Evolutionary conservation across 2,113 vertebrate genomes (phyloP), one percentile per base, ranked within the genome.

Genomic region (Struthidea cinerea): DNA sequence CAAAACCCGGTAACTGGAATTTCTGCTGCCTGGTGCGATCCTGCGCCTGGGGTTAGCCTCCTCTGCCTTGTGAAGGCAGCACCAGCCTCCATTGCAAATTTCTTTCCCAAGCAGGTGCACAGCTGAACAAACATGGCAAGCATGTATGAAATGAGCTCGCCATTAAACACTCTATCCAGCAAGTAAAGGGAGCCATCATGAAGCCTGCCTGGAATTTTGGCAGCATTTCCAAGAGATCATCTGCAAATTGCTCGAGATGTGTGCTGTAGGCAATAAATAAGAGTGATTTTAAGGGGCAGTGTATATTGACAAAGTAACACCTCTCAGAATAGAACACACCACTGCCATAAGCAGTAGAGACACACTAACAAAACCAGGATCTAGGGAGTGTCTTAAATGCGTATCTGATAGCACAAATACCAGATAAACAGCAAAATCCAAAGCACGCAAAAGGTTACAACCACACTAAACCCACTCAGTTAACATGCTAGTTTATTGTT

Each of bases 191-290:
- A 68, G 68, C 67, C 65, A 37, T 90, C 88, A 10, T 3, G n/a
- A 96, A 97, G 77, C 52, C 77, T 93, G 89, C 50, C 83, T 87
- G 94, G 96, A 97, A 97, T 96, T 94, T 83, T 97, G 96, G 91
- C 95, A 80, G 59, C 61, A 88, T 64, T 84, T 84, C 74, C 2
- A 2, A 82, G 70, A 90, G 61, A 87, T 87, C 65, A 83, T 83
- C 87, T 94, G 89, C 70, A 90, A 73, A 95, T 85, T 61, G 64
- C 81, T 83, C 2, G 46, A 76, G 81, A 39, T 49, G 61, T 56
- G 37, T 60, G 50, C 67, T 79, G 37, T 11, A 79, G 74, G 84
- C 89, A 94, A 82, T 94, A 96, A 92, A 79, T 44, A 75, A 92
- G 91, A 65, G 74, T 83, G 61, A 77, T 94, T 94, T 89, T 73